Evolutionary conservation across 1,140 invertebrate genomes (phyloP).

Genomic region (Drosophila orena): DNA sequence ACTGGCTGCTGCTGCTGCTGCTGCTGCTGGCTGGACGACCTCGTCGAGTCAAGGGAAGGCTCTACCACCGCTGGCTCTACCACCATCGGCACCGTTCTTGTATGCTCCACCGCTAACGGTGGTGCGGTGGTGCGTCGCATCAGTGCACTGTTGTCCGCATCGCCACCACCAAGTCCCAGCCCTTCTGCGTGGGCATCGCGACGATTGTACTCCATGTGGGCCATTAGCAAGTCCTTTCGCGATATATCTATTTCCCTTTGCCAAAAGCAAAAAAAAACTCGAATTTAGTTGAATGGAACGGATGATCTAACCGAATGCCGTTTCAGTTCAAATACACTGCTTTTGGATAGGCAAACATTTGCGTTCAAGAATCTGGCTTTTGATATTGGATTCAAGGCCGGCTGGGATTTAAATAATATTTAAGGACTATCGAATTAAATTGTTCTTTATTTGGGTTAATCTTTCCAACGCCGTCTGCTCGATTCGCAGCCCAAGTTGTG

Average conservation of each 20-base stretch:
- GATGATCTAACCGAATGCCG: conserved; percentile 9
- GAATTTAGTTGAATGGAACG: conserved; percentile 18
- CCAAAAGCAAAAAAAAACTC: conserved; percentile 18
- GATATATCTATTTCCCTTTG: neutral
- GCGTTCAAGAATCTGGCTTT: neutral
- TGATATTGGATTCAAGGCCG: neutral
- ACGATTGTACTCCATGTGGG: conserved; percentile 9
- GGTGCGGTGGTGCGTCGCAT: neutral
- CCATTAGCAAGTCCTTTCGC: conserved; percentile 1
- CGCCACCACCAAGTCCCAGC: conserved; percentile 13
- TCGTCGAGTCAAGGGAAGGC: too few relatives aligned
- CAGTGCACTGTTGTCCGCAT: conserved; percentile 35
- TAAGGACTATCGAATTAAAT: neutral
- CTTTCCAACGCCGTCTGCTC: too few relatives aligned
- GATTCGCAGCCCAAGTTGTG: neutral
- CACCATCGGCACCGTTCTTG: neutral
- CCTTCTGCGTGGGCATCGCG: neutral
- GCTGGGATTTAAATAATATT: neutral
- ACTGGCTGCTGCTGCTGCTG: neutral
- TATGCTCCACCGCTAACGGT: neutral
- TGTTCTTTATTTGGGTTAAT: conserved; percentile 3
- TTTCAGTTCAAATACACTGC: conserved; percentile 9
- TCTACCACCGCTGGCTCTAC: neutral
- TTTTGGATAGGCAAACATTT: neutral
- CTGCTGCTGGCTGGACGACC: neutral